These are phyloP conservation scores for Epinotia brunnichana DNA, from an alignment of 2,888 invertebrate species.

Conservation along the genomic window DNA sequence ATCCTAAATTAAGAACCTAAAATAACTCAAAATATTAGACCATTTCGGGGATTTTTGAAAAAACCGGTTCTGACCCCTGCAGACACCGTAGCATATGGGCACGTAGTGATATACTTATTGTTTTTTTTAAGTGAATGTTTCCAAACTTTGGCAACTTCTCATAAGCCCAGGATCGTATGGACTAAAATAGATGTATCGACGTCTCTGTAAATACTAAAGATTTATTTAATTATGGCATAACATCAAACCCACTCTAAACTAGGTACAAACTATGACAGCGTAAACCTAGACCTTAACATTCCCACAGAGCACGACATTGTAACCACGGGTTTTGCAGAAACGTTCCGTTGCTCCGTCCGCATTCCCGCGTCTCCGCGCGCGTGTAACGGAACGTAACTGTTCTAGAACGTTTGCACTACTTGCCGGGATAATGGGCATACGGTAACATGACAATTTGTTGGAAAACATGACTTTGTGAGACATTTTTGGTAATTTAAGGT, in stretches of 20 bases:
- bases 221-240: not conserved
- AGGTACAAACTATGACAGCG: not conserved
- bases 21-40: no score
- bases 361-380: conserved; percentile 55
- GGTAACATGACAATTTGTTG: conserved; percentile 37
- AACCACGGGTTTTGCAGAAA: conserved; percentile 23
- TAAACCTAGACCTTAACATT: conserved; percentile 24
- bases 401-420: conserved; percentile 47
- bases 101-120: no score
- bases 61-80: no score
- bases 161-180: not conserved
- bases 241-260: conserved; percentile 19
- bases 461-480: conserved; percentile 16
- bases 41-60: no score
- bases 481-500: conserved; percentile 15
- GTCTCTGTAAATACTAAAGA: not conserved
- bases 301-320: conserved; percentile 20
- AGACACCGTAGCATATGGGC: no score
- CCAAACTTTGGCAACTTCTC: not conserved
- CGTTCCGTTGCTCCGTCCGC: conserved; percentile 60
- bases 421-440: conserved; percentile 45
- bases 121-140: not conserved
- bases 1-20: no score
- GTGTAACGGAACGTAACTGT: conserved; percentile 68
- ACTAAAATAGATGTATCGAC: not conserved